phyloP scores from a whole-genome alignment of 2,113 vertebrate genomes.

The Gopherus flavomarginatus region DNA sequence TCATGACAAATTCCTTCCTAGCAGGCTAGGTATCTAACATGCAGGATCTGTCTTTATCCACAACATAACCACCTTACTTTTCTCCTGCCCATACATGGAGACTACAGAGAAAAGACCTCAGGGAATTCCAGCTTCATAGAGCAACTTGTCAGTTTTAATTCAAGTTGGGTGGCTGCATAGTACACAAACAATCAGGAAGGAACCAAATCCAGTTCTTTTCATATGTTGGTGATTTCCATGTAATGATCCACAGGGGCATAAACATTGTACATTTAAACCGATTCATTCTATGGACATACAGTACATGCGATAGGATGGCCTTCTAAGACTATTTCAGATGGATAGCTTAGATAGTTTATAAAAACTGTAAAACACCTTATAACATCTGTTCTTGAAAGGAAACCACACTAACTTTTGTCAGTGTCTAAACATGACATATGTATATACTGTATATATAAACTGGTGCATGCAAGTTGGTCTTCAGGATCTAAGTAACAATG shows the following conservation, averaged over 20 bases:
- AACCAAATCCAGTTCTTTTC: constrained; percentile 44
- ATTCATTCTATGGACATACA: neutral
- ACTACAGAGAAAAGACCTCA: neutral
- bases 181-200: neutral
- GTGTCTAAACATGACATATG: neutral
- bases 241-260: neutral
- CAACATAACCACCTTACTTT: neutral
- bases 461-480: constrained; percentile 17
- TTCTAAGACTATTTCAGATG: constrained; percentile 36
- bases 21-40: constrained; percentile 1
- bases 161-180: constrained; percentile 3
- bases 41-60: neutral
- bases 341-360: neutral
- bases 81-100: neutral
- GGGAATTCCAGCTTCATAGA: constrained; percentile 44
- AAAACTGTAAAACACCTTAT: neutral
- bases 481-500: constrained; percentile 25
- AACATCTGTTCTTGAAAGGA: constrained; percentile 13
- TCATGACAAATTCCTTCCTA: constrained; percentile 3
- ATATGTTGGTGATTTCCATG: neutral
- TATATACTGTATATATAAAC: constrained; percentile 15
- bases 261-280: neutral
- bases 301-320: constrained; percentile 49
- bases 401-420: neutral
- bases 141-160: constrained; percentile 66